Percentiles rank a stretch among this genome's conserved stretches.
phyloP scores from a whole-genome alignment of 2,888 invertebrate species.

The Myathropa florea region DNA sequence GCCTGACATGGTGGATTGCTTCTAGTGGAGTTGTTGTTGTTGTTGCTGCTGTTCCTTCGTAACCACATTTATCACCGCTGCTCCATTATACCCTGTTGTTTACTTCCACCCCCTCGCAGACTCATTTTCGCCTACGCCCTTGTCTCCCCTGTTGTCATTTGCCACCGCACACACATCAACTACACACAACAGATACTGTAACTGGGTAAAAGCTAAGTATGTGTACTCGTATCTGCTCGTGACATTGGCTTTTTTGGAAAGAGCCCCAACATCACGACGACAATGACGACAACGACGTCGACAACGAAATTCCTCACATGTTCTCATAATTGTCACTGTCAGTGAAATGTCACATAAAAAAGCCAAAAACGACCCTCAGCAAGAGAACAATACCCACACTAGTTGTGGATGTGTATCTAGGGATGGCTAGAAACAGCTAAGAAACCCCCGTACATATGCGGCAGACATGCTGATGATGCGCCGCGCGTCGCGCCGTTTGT shows the following conservation, averaged over 20 bases:
- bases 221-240: slow-evolving; percentile 27
- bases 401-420: neutral
- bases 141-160: no score
- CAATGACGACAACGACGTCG: slow-evolving; percentile 19
- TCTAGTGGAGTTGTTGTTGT: neutral
- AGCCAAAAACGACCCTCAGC: slow-evolving; percentile 40
- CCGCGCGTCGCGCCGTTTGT: slow-evolving; percentile 31
- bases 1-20: slow-evolving; percentile 16
- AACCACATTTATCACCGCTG: slow-evolving; percentile 64
- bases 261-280: slow-evolving; percentile 36
- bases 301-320: slow-evolving; percentile 63
- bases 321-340: slow-evolving; percentile 68
- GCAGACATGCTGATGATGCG: slow-evolving; percentile 26
- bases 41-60: slow-evolving; percentile 22
- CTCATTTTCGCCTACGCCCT: neutral
- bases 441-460: neutral
- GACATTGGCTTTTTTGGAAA: slow-evolving; percentile 49
- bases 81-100: slow-evolving; percentile 18
- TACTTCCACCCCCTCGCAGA: neutral
- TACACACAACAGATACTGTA: neutral
- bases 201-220: neutral
- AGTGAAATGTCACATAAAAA: slow-evolving; percentile 54
- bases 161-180: slow-evolving; percentile 1
- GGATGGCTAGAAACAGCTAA: neutral
- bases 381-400: neutral